Evolutionary conservation across 2,888 invertebrate genomes (phyloP).

Genomic region (Drosophila subsilvestris): DNA sequence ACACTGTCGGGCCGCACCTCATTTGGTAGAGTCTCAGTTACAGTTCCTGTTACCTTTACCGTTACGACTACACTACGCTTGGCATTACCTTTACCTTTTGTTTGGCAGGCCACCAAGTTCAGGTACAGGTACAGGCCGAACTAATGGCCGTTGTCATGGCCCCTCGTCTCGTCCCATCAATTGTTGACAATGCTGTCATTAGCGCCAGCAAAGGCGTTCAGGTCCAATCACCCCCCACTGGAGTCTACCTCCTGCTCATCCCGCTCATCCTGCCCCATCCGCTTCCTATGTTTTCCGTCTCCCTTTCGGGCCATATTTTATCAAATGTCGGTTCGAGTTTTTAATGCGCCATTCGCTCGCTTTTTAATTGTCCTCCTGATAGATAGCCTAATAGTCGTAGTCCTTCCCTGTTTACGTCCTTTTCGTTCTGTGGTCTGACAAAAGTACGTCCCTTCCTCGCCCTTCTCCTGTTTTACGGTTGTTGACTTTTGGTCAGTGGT

Average conservation of each 20-base stretch:
- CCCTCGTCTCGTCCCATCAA: conserved; percentile 37
- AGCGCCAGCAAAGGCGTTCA: conserved; percentile 32
- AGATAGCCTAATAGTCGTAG: conserved; percentile 50
- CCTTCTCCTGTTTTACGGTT: conserved; percentile 43
- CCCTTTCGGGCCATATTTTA: conserved; percentile 34
- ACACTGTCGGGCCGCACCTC: conserved; percentile 61
- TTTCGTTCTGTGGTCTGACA: conserved; percentile 5
- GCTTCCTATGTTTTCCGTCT: not conserved
- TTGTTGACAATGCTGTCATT: conserved; percentile 72
- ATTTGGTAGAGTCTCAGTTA: conserved; percentile 57
- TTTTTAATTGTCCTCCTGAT: conserved; percentile 68
- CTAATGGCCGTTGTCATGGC: conserved; percentile 33
- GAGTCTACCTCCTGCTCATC: conserved; percentile 12
- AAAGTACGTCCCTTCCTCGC: not conserved
- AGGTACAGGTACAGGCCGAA: conserved; percentile 49
- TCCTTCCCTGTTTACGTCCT: conserved; percentile 17
- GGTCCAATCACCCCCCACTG: conserved; percentile 58
- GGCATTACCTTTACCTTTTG: not conserved
- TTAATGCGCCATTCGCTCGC: conserved; percentile 62
- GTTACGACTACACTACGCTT: not conserved
- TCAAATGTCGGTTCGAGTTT: conserved; percentile 53
- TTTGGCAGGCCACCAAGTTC: conserved; percentile 57
- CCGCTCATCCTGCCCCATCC: conserved; percentile 8
- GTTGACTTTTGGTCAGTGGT: conserved; percentile 54
- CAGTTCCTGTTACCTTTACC: conserved; percentile 12